Conservation (phyloP, 2,113 vertebrate species). For the Scatophagus argus region DNA sequence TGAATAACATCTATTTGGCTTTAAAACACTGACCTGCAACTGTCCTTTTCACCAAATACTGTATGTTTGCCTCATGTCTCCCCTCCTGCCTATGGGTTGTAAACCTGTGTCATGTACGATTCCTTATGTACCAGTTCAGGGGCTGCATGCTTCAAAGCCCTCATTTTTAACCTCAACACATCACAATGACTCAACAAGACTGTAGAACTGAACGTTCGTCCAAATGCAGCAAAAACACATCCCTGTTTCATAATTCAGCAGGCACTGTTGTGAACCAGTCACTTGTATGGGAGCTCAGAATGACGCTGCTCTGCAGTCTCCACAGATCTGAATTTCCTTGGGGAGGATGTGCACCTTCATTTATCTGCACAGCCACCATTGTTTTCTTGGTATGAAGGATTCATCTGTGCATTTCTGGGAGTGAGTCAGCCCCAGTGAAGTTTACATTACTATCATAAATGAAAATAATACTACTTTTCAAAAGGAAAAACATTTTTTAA, state of each 20-base stretch:
- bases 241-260: conserved; percentile 19
- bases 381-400: neutral
- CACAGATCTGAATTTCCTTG: conserved; percentile 9
- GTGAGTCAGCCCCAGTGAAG: too few species aligned
- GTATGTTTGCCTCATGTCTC: neutral
- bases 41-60: neutral
- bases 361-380: neutral
- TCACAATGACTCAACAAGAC: neutral
- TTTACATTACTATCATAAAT: neutral
- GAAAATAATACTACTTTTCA: neutral
- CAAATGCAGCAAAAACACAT: neutral
- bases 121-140: neutral
- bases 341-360: neutral
- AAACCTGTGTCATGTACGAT: neutral
- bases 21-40: neutral
- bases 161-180: neutral
- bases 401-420: neutral
- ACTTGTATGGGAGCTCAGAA: conserved; percentile 4
- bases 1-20: neutral
- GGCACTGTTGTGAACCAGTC: neutral
- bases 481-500: too few species aligned
- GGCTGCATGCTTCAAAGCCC: neutral
- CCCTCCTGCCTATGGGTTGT: too few species aligned
- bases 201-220: neutral
- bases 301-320: conserved; percentile 10